Conservation (phyloP, 2,113 vertebrate species). For the Strix aluco region DNA sequence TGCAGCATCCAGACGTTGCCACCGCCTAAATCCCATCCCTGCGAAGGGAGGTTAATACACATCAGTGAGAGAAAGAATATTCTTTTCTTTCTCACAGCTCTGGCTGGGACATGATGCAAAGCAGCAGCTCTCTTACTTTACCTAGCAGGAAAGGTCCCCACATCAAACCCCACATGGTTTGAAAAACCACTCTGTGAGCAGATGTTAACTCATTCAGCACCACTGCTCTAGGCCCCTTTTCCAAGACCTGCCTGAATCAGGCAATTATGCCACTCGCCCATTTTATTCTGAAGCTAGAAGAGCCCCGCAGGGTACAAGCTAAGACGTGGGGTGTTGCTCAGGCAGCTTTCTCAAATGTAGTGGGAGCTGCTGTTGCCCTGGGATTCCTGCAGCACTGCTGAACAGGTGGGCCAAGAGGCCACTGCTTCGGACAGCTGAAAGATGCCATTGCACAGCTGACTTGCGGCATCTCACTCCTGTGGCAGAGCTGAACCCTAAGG, state of each 20-base stretch:
- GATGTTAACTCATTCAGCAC: not conserved
- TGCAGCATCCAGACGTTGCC: not conserved
- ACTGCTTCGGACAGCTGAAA: not conserved
- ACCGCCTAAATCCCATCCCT: not conserved
- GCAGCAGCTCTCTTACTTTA: not conserved
- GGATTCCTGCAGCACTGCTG: not conserved
- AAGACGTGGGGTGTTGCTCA: not conserved
- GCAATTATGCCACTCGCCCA: not conserved
- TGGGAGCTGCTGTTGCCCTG: not conserved
- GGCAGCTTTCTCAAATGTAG: not conserved
- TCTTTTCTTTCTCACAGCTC: not conserved
- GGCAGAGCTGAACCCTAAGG: not conserved
- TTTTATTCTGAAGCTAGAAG: not conserved
- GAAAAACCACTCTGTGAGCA: not conserved
- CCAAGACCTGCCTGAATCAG: not conserved
- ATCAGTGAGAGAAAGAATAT: not conserved
- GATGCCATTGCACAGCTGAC: not conserved
- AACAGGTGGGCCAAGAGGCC: not conserved
- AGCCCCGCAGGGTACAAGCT: not conserved
- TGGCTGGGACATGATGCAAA: not conserved
- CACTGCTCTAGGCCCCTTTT: not conserved
- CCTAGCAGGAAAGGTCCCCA: not conserved
- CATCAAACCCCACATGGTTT: not conserved
- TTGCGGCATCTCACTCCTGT: not conserved
- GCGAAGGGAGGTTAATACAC: not conserved